Conservation (phyloP, 2,888 invertebrate genomes). For the Cephus pulcher region DNA sequence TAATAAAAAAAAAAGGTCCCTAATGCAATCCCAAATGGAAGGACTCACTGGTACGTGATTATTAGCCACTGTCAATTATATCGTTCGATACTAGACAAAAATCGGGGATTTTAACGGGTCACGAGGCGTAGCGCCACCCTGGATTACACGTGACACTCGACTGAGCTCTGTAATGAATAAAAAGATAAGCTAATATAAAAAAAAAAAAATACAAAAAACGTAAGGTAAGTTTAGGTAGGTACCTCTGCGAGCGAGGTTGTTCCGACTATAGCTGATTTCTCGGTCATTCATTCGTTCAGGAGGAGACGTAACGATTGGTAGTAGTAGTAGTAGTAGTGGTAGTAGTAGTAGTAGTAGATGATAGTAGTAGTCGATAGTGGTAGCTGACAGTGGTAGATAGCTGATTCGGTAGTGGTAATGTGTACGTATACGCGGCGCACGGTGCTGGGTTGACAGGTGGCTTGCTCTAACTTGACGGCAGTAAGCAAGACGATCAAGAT, state of each 20-base stretch:
- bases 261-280: slow-evolving; percentile 63
- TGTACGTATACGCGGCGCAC: slow-evolving; percentile 64
- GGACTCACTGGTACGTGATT: neutral
- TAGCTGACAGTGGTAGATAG: slow-evolving; percentile 58
- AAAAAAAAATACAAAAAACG: slow-evolving; percentile 47
- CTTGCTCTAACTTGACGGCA: slow-evolving; percentile 65
- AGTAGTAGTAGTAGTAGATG: slow-evolving; percentile 51
- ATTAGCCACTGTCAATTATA: neutral
- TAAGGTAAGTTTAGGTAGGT: slow-evolving; percentile 56
- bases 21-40: neutral
- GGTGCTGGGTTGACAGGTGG: slow-evolving; percentile 62
- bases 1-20: neutral
- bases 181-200: slow-evolving; percentile 22
- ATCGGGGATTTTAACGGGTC: slow-evolving; percentile 2
- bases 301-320: slow-evolving; percentile 62
- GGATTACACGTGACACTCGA: neutral
- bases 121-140: neutral
- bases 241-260: slow-evolving; percentile 65
- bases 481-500: slow-evolving; percentile 55
- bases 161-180: slow-evolving; percentile 11
- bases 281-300: slow-evolving; percentile 56
- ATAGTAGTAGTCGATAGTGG: slow-evolving; percentile 34
- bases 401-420: slow-evolving; percentile 63
- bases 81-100: neutral
- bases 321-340: slow-evolving; percentile 53